Evolutionary conservation across 2,113 vertebrate genomes (phyloP), one percentile per base, ranked within the genome.

Genomic region (Elachura formosa): DNA sequence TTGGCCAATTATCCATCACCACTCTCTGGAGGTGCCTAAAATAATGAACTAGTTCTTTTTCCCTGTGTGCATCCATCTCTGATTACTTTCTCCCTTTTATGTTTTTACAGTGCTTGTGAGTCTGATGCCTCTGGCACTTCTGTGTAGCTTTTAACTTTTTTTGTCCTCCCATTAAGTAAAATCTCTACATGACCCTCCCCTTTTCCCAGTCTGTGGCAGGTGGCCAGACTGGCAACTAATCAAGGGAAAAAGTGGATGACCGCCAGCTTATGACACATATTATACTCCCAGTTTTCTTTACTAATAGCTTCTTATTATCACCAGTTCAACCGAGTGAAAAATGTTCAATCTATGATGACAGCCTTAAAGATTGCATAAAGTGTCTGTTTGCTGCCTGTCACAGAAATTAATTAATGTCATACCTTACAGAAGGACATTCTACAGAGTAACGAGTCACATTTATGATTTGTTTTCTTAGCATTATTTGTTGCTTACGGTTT

Each of bases 321-420:
- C n/a, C 29, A 88, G 62, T 88, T 79, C 63, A 93, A 68, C 56
- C 92, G 43, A 87, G 14, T 95, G 41, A 92, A 93, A 95, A 93
- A 74, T 89, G 56, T 80, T 83, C 43, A 36, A 12, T 93, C 62
- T 86, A 23, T 84, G 34, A 38, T 85, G 55, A 55, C 55, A 90
- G 15, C 12, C 34, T 90, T 84, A 71, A 91, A 92, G 40, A 83
- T 59, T 81, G 84, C 2, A 3, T 48, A 38, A 91, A 86, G 26
- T 67, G 45, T 23, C 51, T 68, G 4, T 78, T 78, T 85, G 31
- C 41, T 85, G 14, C 62, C 43, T 76, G 21, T 80, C 34, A 46
- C 17, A 77, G 51, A 91, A 83, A 79, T 72, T 79, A 85, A 91
- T 68, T 64, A 40, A 36, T 63, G 22, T 71, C 14, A 22, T 85